phyloP scores from a whole-genome alignment of 2,888 invertebrate species.

The Chrysopilus asiliformis region DNA sequence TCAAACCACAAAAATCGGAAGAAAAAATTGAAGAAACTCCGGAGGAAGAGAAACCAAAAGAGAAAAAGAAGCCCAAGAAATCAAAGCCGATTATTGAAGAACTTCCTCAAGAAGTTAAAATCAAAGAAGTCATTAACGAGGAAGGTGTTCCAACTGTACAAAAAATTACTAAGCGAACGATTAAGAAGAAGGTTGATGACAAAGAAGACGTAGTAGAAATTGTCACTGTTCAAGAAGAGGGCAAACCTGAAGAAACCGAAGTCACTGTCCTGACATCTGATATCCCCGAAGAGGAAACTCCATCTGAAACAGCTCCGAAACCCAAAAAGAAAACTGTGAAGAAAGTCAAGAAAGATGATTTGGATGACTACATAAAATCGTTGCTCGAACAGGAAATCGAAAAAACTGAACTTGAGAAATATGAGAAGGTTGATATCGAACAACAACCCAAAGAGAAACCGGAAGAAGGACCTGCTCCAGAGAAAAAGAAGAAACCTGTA shows the following conservation, averaged over 20 bases:
- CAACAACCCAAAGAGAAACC: constrained; percentile 6
- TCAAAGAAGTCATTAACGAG: too few relatives aligned
- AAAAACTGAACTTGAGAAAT: constrained; percentile 34
- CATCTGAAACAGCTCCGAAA: constrained; percentile 20
- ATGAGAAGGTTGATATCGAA: constrained; percentile 29
- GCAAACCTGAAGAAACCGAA: too few relatives aligned
- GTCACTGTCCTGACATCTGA: too few relatives aligned
- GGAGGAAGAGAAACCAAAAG: background rate
- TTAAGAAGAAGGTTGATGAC: constrained; percentile 23
- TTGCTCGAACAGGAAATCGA: constrained; percentile 34
- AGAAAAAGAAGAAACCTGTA: background rate
- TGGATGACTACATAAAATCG: constrained; percentile 32
- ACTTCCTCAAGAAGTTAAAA: too few relatives aligned
- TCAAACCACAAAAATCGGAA: too few relatives aligned
- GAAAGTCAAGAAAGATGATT: constrained; percentile 30
- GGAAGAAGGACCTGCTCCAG: background rate
- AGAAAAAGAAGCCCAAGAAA: too few relatives aligned
- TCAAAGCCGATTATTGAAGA: too few relatives aligned
- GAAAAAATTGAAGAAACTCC: background rate
- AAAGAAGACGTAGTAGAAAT: constrained; percentile 26
- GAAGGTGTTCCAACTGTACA: too few relatives aligned
- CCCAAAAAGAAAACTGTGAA: constrained; percentile 27
- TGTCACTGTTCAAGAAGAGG: constrained; percentile 25
- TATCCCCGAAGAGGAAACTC: too few relatives aligned
- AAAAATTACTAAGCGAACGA: constrained; percentile 28